Evolutionary conservation across 2,113 vertebrate genomes (phyloP).

Genomic region (Melozone crissalis): DNA sequence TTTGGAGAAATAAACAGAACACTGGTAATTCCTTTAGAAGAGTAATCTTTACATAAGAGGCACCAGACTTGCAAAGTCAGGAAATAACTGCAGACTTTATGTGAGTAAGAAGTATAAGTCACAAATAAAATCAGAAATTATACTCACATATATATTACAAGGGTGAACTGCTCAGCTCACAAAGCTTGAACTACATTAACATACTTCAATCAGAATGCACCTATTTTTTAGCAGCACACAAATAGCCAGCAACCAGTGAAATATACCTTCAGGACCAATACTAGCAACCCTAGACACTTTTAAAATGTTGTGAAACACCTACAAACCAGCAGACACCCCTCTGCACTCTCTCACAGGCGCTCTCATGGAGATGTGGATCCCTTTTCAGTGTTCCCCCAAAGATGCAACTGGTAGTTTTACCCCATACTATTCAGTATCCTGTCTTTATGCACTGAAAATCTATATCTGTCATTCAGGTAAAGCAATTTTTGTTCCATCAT

Average conservation of each 20-base stretch:
- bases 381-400: too few species aligned
- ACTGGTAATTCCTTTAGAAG: background rate
- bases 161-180: background rate
- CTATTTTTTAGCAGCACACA: background rate
- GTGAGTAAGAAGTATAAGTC: background rate
- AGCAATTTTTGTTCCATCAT: background rate
- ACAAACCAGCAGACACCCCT: background rate
- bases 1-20: background rate
- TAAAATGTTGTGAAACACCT: background rate
- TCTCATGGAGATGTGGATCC: rapidly evolving
- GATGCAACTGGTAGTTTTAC: background rate
- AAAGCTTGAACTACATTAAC: background rate
- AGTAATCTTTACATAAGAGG: background rate
- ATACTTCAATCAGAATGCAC: background rate
- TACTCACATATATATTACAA: background rate
- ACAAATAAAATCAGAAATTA: background rate
- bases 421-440: background rate
- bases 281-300: background rate
- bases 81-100: background rate
- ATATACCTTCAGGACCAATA: background rate
- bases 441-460: background rate
- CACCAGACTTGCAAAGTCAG: background rate
- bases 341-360: too few species aligned
- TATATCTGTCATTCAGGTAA: background rate
- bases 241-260: background rate